Evolutionary conservation across 1,140 invertebrate genomes (phyloP), one percentile per base, ranked within the genome.

Genomic region (Drosophila sulfurigaster): DNA sequence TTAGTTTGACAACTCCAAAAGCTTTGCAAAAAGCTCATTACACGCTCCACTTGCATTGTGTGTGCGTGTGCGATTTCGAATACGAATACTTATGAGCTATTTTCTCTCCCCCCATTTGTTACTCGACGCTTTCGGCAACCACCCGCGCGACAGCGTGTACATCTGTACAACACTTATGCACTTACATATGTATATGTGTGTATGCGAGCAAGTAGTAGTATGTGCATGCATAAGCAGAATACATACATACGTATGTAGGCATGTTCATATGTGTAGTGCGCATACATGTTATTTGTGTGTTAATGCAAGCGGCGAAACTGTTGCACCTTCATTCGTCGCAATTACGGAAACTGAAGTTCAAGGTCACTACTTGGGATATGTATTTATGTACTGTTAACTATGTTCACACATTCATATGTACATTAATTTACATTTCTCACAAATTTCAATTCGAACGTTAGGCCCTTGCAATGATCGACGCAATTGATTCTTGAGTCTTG

Each of bases 271-370:
- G 10, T 57, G 43, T 16, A 45, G 11, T 11, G 35, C 51, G 32
- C 30, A 41, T 43, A 13, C 46, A 15, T 64, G 20, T 30, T n/a
- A n/a, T 30, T n/a, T 65, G 49, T 30, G 41, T 69, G 49, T 45
- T 28, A 51, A 16, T 71, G 46, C 45, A 60, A 46, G 48, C 15
- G 25, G 35, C 46, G 35, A 56, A 75, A 60, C 59, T 70, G 73
- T 70, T 75, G 66, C 73, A 75, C 67, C 73, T 75, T 65, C 79
- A 54, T 43, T 56, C 67, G 25, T 49, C 41, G 43, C 58, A 35
- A 68, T 62, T 63, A 52, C 58, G 59, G 54, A 71, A 52, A 75
- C 52, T 72, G 69, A 87, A 83, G 83, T 87, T 88, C 83, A 87
- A 88, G 83, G 83, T 80, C 80, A 88, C 78, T 72, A 60, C 59